Evolutionary conservation across 2,888 invertebrate species (phyloP).

Genomic region (Lasioglossum figueresi): DNA sequence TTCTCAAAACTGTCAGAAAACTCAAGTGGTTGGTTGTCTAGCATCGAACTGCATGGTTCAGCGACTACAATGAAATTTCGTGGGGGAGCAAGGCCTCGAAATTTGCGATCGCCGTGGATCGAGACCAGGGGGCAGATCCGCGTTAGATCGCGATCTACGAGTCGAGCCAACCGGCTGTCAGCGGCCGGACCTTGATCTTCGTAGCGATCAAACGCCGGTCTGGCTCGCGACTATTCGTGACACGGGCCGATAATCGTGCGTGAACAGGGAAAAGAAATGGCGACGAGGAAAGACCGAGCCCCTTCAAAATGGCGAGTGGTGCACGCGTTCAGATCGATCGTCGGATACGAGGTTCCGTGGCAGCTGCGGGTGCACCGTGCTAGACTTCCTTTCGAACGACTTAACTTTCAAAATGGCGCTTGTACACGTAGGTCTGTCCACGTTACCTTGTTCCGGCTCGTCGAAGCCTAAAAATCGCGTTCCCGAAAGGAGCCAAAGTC

Average conservation of each 20-base stretch:
- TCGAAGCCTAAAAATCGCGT: neutral
- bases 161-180: neutral
- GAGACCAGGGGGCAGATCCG: neutral
- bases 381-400: conserved; percentile 66
- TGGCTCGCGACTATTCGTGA: conserved; percentile 65
- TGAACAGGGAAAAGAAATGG: conserved; percentile 69
- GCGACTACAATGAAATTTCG: neutral
- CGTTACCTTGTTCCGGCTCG: neutral
- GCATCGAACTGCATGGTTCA: neutral
- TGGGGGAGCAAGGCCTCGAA: neutral
- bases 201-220: conserved; percentile 30
- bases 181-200: conserved; percentile 19
- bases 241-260: conserved; percentile 69
- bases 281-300: conserved; percentile 53
- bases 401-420: conserved; percentile 68
- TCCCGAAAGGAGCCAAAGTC: neutral
- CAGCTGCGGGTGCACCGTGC: conserved; percentile 68
- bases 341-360: conserved; percentile 69
- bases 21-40: neutral
- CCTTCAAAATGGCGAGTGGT: conserved; percentile 71
- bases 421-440: conserved; percentile 13
- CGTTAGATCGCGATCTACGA: conserved; percentile 6
- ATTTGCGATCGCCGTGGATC: neutral
- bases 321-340: conserved; percentile 71
- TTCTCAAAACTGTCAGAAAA: too few species aligned